Evolutionary conservation across 2,888 invertebrate genomes (phyloP).

Genomic region (Chrysotoxum bicinctum): DNA sequence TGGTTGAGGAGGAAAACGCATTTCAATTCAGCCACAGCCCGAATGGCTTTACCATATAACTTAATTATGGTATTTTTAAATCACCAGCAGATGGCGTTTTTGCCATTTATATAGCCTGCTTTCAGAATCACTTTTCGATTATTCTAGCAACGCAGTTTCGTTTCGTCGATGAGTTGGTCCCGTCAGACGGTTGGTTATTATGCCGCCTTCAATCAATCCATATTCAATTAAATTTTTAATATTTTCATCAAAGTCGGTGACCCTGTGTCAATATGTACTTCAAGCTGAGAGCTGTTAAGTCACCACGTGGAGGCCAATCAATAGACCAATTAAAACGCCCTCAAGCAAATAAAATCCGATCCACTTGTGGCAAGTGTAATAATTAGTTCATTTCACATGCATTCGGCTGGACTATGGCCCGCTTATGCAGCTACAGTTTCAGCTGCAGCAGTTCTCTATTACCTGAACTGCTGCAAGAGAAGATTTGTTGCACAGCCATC

Average conservation of each 20-base stretch:
- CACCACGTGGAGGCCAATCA: slow-evolving; percentile 46
- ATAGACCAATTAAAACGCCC: slow-evolving; percentile 65
- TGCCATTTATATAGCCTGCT: slow-evolving; percentile 40
- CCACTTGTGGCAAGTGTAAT: slow-evolving; percentile 70
- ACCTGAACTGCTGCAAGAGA: slow-evolving; percentile 13
- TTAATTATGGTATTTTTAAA: slow-evolving; percentile 33
- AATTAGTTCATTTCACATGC: slow-evolving; percentile 64
- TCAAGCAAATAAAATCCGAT: slow-evolving; percentile 66
- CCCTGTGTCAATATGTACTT: slow-evolving; percentile 17
- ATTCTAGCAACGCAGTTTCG: slow-evolving; percentile 7
- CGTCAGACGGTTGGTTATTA: neutral
- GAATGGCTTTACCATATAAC: slow-evolving; percentile 19
- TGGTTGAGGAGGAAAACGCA: neutral
- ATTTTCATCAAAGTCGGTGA: slow-evolving; percentile 45
- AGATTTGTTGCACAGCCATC: slow-evolving; percentile 26
- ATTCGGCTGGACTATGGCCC: neutral
- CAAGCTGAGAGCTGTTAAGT: neutral
- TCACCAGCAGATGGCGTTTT: slow-evolving; percentile 55
- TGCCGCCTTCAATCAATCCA: slow-evolving; percentile 22
- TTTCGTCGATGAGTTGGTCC: neutral
- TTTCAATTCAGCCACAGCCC: neutral
- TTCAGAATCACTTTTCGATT: slow-evolving; percentile 55
- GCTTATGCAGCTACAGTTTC: neutral
- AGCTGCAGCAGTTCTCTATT: slow-evolving; percentile 6
- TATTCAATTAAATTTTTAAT: slow-evolving; percentile 63